Evolutionary conservation across 2,113 vertebrate species (phyloP), one percentile per base, ranked within the genome.

Genomic region (Hiodon alosoides): DNA sequence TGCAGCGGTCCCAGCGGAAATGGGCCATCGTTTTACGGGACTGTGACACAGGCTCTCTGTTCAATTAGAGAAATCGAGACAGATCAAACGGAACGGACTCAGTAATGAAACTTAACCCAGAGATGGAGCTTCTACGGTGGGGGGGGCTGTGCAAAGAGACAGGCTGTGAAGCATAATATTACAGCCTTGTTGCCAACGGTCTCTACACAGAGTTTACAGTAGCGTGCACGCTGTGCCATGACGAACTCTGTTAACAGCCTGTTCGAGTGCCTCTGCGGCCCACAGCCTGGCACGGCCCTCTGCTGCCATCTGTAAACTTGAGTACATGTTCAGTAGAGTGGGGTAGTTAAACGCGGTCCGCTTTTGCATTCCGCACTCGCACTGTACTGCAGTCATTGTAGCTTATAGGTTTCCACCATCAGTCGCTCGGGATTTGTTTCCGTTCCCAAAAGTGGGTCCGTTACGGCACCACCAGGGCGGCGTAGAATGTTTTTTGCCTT

Each of bases 381-480:
- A 66, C 14, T 13, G 46, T 67, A 67, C 73, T 10, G 47, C 59
- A 67, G 65, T 75, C 53, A 7, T 60, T 58, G 70, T 71, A 71
- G 73, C 62, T 64, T 57, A 16, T 57, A 50, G 67, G 73, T 74
- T 67, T 50, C 55, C 58, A 48, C 14, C n/a, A 67, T 14, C 53
- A 58, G 65, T 65, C 48, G n/a, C 6, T 57, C 53, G 7, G 73
- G 55, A 50, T 50, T 48, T 14, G 9, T 46, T 31, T 68, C 65
- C 47, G 67, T 66, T 55, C 31, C 72, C 64, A 54, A 31, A 50
- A 59, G 58, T 75, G 51, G 55, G 58, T 67, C 7, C 3, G 7
- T 73, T 64, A 55, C 48, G 11, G n/a, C 59, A 54, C 54, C 73
- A 48, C 65, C 73, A 67, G 53, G 73, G 73, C 51, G 52, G 16